Evolutionary conservation across 1,140 invertebrate genomes (phyloP), one percentile per base, ranked within the genome.

Genomic region (Brachionus plicatilis): DNA sequence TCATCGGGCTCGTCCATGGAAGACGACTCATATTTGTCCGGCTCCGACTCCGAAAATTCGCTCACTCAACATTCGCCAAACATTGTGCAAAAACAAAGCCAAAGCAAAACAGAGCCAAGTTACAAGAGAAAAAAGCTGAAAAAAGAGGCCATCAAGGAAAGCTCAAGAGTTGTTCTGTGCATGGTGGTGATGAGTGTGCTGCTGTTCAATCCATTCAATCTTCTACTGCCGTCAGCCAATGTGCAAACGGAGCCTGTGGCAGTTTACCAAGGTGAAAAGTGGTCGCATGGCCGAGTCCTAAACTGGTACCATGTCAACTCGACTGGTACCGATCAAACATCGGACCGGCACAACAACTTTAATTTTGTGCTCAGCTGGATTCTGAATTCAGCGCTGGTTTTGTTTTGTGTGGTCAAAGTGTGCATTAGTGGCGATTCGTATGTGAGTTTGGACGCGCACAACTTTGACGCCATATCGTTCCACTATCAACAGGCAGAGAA

Each of bases 101-200:
- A 4, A n/a, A 41, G 14, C 12, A 65, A 82, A 45, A 68, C 56
- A 20, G 7, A 8, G 11, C 24, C 27, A 11, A 41, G 5, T 14
- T 65, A 60, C 24, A 60, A 65, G 12, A 82, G 33, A 4, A 37
- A 65, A 47, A 60, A 76, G 43, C 1, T 45, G 7, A 60, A 68
- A 68, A 82, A 82, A 33, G 79, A 82, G 12, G 50, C 56, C 14
- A 82, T 82, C 14, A 29, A 45, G 12, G 79, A 82, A 20, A 82
- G 53, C 37, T 82, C 79, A 17, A 37, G 79, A 65, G 45, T 82
- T 20, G 65, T 82, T 9, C 24, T 82, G 4, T 82, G 79, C n/a
- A 82, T 82, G 79, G 37, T 82, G 12, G 79, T 68, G 2, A 82
- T 82, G 79, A 82, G 79, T 65, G 79, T 82, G 24, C 9, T 82